Evolutionary conservation across 2,113 vertebrate genomes (phyloP), one percentile per base, ranked within the genome.

Genomic region (Malurus alboscapulatus): DNA sequence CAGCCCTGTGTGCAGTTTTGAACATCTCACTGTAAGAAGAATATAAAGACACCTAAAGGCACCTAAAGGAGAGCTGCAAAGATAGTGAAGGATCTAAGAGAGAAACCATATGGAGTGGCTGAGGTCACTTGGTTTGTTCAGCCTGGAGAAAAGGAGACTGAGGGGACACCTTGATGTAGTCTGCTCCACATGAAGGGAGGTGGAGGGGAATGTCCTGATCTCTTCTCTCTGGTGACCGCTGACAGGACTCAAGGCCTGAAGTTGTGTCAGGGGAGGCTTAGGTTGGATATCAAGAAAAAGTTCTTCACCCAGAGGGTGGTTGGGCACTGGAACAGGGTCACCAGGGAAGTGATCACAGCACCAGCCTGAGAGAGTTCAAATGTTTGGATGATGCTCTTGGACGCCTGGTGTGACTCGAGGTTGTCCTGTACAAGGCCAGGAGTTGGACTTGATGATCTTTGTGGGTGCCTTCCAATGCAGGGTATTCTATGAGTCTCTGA

Each of bases 241-340:
- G 62, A 17, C 38, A 40, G 53, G 16, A 59, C 6, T 3, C 0
- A 0, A 42, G 25, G 17, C 20, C 19, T 67, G 61, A 34, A n/a
- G 4, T 4, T 47, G 14, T 30, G 40, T 40, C 20, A 82, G 14
- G 16, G 24, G 3, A 15, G 1, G 17, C 61, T 75, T 48, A 20
- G 20, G 3, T 4, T 47, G 47, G 38, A 26, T 54, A 32, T 34
- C 18, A 42, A 20, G 20, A 61, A 34, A 61, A 54, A 14, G 7
- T 68, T 61, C 40, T 48, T 54, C 29, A 30, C 2, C 29, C 19
- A 26, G 14, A 40, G 14, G 5, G 27, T 38, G 27, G 4, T 4
- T n/a, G 27, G 22, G 7, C 22, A 17, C 16, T 59, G 55, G 16
- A 32, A 18, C 12, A 42, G 20, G 17, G 2, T 62, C 5, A 17